These are phyloP conservation scores for Stenurella melanura DNA, from an alignment of 2,888 invertebrate species.

Conservation along the genomic window DNA sequence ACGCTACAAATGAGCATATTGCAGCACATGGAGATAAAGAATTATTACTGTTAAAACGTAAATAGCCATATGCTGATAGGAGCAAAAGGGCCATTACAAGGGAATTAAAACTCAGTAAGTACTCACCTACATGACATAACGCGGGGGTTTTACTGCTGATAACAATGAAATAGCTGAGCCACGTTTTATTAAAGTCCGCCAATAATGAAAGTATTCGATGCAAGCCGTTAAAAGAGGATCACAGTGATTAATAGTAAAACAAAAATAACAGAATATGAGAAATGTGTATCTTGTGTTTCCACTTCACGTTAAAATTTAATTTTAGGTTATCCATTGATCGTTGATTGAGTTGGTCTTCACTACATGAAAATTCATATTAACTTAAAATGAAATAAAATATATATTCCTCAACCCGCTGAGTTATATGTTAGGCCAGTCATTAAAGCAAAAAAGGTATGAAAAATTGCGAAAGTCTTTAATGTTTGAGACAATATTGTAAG, in stretches of 20 bases:
- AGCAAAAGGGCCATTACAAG: constrained; percentile 29
- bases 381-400: too few species aligned
- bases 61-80: constrained; percentile 28
- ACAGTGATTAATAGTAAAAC: constrained; percentile 23
- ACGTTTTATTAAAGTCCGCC: constrained; percentile 37
- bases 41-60: constrained; percentile 29
- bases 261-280: background rate
- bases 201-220: constrained; percentile 27
- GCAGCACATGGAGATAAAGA: constrained; percentile 16
- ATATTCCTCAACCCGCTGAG: too few species aligned
- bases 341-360: too few species aligned
- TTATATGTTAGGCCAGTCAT: too few species aligned
- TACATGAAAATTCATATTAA: too few species aligned
- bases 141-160: constrained; percentile 44
- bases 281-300: constrained; percentile 6
- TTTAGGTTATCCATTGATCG: too few species aligned
- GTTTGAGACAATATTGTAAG: too few species aligned
- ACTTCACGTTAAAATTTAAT: too few species aligned
- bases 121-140: constrained; percentile 37
- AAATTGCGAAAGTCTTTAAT: too few species aligned
- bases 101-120: constrained; percentile 33
- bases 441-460: too few species aligned
- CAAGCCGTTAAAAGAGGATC: constrained; percentile 22
- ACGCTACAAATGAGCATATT: constrained; percentile 19
- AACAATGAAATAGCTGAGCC: constrained; percentile 56